Conservation (phyloP, 2,888 invertebrate genomes). For the Subacronicta megacephala region DNA sequence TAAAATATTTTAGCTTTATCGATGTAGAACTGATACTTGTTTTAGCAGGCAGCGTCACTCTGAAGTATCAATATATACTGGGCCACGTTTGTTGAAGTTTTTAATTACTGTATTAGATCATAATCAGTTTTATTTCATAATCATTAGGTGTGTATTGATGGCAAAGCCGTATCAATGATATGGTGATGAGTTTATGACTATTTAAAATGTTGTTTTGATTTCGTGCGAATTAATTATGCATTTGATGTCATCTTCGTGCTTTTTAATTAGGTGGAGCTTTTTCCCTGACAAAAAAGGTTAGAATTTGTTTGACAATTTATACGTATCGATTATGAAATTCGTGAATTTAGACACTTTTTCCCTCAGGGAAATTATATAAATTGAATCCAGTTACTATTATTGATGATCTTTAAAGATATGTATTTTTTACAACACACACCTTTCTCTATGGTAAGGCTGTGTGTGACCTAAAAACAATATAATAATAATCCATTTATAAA, state of each 20-base stretch:
- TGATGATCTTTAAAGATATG: too few species aligned
- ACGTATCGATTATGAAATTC: too few species aligned
- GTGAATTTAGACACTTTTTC: too few species aligned
- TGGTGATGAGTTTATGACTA: conserved; percentile 10
- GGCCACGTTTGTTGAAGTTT: background rate
- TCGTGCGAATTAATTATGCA: conserved; percentile 29
- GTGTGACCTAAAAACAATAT: too few species aligned
- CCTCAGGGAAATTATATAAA: too few species aligned
- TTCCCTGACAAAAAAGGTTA: too few species aligned
- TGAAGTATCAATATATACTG: background rate
- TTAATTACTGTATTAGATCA: conserved; percentile 18
- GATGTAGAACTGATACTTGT: background rate
- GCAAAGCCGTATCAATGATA: conserved; percentile 12
- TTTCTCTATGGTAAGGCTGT: too few species aligned
- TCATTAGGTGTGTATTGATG: conserved; percentile 4
- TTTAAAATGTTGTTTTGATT: conserved; percentile 9
- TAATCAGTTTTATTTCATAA: conserved; percentile 29
- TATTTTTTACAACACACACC: too few species aligned
- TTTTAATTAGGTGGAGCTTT: too few species aligned
- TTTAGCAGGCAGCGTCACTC: background rate
- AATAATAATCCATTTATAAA: too few species aligned
- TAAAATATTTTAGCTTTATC: background rate
- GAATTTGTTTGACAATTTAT: too few species aligned
- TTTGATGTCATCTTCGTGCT: conserved; percentile 7
- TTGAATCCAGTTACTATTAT: too few species aligned